Base-by-base conservation (phyloP, 2,888 invertebrate species). In the Netelia melanura region DNA sequence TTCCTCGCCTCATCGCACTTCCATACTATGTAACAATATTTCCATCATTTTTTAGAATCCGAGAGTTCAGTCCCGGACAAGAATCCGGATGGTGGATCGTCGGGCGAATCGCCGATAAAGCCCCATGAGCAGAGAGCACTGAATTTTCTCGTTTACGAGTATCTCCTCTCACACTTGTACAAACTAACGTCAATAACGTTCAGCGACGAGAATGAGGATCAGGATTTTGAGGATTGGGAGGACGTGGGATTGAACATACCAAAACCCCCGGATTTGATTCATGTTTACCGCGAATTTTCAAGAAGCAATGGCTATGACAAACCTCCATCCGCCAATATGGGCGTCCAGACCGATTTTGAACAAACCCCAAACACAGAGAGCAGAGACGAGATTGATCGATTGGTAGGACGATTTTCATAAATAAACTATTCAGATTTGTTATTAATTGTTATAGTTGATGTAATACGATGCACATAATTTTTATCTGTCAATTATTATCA, bases 191-290 rank as follows among this genome's bases (percentile, higher is more conserved):
- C 98, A 0, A 98, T 98, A 85, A 98, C 98, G 68, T 98, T 98
- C 94, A 96, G 97, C 54, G 98, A 98, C 95, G 98, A 98, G 95
- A 98, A 98, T 95, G 97, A 97, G 91, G 96, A 97, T 93, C 98
- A 98, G 96, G 97, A 98, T 94, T 97, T 98, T 94, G 98, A 98
- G 94, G 97, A 98, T 92, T 98, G 98, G 98, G 97, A 98, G 93
- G 98, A 98, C 94, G 98, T 98, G 14, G 98, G 98, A 0, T 94
- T 98, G 62, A 98, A 98, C 92, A 97, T 97, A 93, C 96, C 97
- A 0, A 96, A 97, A 89, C 98, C 98, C 38, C 96, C 97, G 0
- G 96, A 97, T 88, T 94, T 98, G 48, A 94, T 97, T 14, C 95
- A 96, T 44, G 93, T 97, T 74, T 97, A 97, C 90, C 94, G 96